phyloP scores from a whole-genome alignment of 2,888 invertebrate species.

The Drosophila tanythrix region DNA sequence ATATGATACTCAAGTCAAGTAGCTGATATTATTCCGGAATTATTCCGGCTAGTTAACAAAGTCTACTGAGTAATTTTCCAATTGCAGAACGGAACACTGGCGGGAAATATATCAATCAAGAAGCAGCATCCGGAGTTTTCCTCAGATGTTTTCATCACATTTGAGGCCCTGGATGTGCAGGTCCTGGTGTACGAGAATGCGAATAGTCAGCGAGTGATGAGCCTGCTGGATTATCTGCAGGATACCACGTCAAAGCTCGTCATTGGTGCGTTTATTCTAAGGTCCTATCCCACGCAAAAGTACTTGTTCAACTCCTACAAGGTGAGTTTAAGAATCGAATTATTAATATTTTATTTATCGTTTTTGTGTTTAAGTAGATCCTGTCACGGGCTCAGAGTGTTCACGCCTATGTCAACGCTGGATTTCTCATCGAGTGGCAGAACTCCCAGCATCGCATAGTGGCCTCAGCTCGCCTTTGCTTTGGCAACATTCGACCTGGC shows the following conservation, averaged over 20 bases:
- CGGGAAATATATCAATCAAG: conserved; percentile 90
- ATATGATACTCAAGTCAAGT: neutral
- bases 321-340: conserved; percentile 83
- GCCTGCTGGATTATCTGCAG: conserved; percentile 86
- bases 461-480: conserved; percentile 86
- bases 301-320: conserved; percentile 89
- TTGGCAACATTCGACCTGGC: conserved; percentile 87
- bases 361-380: conserved; percentile 85
- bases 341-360: neutral
- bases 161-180: conserved; percentile 82
- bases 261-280: conserved; percentile 88
- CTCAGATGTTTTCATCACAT: conserved; percentile 88
- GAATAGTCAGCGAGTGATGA: conserved; percentile 85
- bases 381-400: conserved; percentile 91
- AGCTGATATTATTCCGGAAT: neutral
- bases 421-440: conserved; percentile 87
- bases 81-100: conserved; percentile 87
- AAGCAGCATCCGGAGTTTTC: conserved; percentile 88
- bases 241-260: conserved; percentile 88
- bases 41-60: neutral
- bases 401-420: conserved; percentile 91
- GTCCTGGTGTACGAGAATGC: conserved; percentile 70
- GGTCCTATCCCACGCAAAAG: conserved; percentile 85
- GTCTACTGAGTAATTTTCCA: neutral
- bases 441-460: conserved; percentile 37